A percentile compares a stretch with the other conserved stretches of the same genome.
Evolutionary conservation across 1,140 invertebrate genomes (phyloP).

Genomic region (Octopus sinensis): DNA sequence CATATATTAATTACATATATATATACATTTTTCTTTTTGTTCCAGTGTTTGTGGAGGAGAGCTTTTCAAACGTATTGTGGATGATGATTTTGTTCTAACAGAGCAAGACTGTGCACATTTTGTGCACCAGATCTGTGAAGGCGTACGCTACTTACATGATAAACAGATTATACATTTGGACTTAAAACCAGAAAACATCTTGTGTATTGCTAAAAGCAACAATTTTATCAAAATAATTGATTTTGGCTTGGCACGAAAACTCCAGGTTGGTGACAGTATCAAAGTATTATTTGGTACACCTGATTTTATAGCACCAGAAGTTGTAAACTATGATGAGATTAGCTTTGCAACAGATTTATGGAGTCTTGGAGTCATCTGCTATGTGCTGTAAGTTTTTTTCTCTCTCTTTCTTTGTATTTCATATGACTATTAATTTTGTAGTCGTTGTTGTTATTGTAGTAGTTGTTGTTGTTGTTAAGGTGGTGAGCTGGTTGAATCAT

Average conservation of each 20-base stretch:
- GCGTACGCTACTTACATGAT: conserved; percentile 85
- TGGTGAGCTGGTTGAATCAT: too few relatives aligned
- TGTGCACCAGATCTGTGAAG: conserved; percentile 85
- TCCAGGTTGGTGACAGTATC: conserved; percentile 69
- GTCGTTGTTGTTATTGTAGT: not conserved
- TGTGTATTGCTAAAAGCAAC: conserved; percentile 78
- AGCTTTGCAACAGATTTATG: conserved; percentile 87
- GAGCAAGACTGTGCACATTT: conserved; percentile 89
- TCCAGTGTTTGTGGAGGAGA: conserved; percentile 85
- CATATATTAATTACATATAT: too few relatives aligned
- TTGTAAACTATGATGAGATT: conserved; percentile 87
- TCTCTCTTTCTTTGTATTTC: not conserved
- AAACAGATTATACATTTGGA: conserved; percentile 83
- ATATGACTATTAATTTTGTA: not conserved
- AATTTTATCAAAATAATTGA: conserved; percentile 59
- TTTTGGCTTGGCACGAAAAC: conserved; percentile 58
- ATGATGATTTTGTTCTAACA: conserved; percentile 86
- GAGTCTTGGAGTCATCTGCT: conserved; percentile 91
- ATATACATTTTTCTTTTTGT: conserved; percentile 12
- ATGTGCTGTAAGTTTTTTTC: conserved; percentile 75
- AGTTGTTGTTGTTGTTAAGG: not conserved
- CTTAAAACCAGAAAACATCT: conserved; percentile 91
- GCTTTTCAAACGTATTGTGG: conserved; percentile 85
- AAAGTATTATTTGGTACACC: conserved; percentile 85
- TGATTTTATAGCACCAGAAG: conserved; percentile 90